Conservation (phyloP, 1,140 invertebrate genomes). For the Drosophila bipectinata region DNA sequence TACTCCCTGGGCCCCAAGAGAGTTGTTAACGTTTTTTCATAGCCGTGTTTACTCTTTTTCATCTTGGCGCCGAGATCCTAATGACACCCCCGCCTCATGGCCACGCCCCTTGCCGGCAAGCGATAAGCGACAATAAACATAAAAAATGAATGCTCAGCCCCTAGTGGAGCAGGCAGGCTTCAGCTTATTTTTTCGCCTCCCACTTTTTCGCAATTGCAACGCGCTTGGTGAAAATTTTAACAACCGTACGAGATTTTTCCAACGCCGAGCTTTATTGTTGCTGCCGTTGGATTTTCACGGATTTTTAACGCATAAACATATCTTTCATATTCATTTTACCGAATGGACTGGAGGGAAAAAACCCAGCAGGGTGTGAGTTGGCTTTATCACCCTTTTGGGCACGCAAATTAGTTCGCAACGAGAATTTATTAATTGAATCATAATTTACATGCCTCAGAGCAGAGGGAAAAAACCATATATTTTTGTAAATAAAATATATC, state of each 20-base stretch:
- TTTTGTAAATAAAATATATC: constrained; percentile 10
- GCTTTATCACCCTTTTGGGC: constrained; percentile 15
- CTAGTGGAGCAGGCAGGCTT: constrained; percentile 14
- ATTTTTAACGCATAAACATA: constrained; percentile 68
- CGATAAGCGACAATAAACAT: constrained; percentile 81
- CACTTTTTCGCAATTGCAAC: constrained; percentile 50
- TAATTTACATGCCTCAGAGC: constrained; percentile 38
- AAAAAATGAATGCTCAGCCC: constrained; percentile 71
- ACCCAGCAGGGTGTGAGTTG: neutral
- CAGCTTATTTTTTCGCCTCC: neutral
- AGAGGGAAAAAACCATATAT: neutral
- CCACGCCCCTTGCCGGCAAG: constrained; percentile 22
- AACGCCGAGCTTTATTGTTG: constrained; percentile 58
- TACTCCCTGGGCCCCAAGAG: constrained; percentile 57
- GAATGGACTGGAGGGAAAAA: neutral
- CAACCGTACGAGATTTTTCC: constrained; percentile 62
- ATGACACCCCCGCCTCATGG: constrained; percentile 57
- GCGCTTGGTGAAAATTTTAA: constrained; percentile 55
- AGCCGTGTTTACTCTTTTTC: constrained; percentile 79
- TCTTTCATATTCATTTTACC: constrained; percentile 33
- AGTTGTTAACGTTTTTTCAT: constrained; percentile 81
- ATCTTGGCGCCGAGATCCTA: constrained; percentile 71
- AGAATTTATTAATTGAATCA: constrained; percentile 73
- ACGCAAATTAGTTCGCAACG: constrained; percentile 60
- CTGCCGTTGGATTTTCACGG: constrained; percentile 50